Conservation (phyloP, 1,140 invertebrate genomes). For the Chironomus tepperi region DNA sequence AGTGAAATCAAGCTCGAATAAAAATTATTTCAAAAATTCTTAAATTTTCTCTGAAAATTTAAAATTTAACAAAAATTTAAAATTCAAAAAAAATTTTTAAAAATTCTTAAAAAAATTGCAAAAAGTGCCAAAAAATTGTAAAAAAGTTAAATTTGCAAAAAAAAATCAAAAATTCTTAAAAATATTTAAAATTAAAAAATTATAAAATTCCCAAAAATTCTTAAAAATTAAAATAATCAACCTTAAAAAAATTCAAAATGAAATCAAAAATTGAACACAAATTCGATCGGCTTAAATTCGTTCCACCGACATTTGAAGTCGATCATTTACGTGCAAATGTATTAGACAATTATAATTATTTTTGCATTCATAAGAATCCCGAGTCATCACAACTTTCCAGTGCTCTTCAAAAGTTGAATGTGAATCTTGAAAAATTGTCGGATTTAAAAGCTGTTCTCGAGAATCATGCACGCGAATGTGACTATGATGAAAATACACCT, state of each 20-base stretch:
- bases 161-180: too few relatives aligned
- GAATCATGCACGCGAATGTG: slow-evolving; percentile 63
- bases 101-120: too few relatives aligned
- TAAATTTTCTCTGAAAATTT: too few relatives aligned
- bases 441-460: slow-evolving; percentile 56
- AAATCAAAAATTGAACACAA: not conserved
- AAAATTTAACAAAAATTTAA: too few relatives aligned
- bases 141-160: too few relatives aligned
- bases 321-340: not conserved
- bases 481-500: slow-evolving; percentile 71
- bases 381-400: not conserved
- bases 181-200: too few relatives aligned
- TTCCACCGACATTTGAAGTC: not conserved
- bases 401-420: not conserved
- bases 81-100: too few relatives aligned
- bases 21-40: too few relatives aligned
- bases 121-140: too few relatives aligned
- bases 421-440: slow-evolving; percentile 25
- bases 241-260: not conserved
- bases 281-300: not conserved
- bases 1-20: too few relatives aligned
- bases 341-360: not conserved
- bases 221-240: too few relatives aligned
- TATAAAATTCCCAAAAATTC: too few relatives aligned
- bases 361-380: not conserved